Percentiles rank a stretch among this genome's conserved stretches.
These are phyloP conservation scores for Hystrix cristata DNA, from an alignment of 2,113 vertebrate genomes.

Conservation along the genomic window DNA sequence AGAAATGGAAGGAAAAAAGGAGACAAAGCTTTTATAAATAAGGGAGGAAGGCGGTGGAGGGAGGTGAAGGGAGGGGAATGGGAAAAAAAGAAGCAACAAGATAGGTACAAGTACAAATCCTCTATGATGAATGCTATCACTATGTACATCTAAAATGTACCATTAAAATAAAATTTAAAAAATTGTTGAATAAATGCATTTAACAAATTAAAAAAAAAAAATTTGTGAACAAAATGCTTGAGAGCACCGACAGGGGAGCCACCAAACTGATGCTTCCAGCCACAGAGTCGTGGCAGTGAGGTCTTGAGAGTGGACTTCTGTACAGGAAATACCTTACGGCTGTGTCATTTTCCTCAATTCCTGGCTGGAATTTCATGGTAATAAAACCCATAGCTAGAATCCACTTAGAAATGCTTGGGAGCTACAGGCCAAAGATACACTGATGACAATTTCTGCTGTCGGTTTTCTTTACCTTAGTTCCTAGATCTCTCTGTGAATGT, in stretches of 20 bases:
- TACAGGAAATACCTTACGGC: constrained; percentile 31
- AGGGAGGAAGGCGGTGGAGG: no score
- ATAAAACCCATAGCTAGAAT: constrained; percentile 58
- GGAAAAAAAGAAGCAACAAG: no score
- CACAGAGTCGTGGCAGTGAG: not conserved
- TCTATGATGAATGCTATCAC: no score
- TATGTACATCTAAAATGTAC: no score
- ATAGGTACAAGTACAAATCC: no score
- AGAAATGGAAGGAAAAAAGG: no score
- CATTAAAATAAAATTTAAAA: no score
- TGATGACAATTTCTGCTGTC: not conserved
- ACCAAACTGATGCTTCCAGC: constrained; percentile 15
- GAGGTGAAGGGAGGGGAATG: no score
- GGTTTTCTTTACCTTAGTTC: not conserved
- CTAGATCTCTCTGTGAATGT: not conserved
- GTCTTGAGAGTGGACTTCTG: constrained; percentile 9
- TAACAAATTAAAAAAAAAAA: no score
- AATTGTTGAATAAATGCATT: no score
- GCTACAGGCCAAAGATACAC: constrained; percentile 34
- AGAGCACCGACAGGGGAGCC: not conserved
- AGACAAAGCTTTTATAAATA: no score
- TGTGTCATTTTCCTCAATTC: constrained; percentile 49
- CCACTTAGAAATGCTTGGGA: constrained; percentile 38
- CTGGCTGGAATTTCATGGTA: constrained; percentile 43
- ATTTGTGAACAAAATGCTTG: not conserved